Evolutionary conservation across 2,113 vertebrate genomes (phyloP).

Genomic region (Platichthys stellatus): DNA sequence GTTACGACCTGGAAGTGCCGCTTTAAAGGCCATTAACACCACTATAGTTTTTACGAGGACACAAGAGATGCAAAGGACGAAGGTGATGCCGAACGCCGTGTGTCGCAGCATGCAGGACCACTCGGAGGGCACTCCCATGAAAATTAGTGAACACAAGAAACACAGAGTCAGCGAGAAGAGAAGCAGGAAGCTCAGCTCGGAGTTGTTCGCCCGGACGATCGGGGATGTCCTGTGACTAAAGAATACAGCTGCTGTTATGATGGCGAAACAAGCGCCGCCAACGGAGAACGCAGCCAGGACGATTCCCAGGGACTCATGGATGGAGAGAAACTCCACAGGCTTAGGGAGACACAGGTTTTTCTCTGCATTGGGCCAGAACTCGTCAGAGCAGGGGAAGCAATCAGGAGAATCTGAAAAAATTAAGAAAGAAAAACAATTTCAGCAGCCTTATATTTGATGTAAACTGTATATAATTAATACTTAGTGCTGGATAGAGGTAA

Average conservation of each 20-base stretch:
- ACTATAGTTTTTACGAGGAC: conserved; percentile 40
- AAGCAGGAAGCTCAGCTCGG: conserved; percentile 75
- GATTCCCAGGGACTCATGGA: conserved; percentile 67
- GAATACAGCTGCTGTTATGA: conserved; percentile 64
- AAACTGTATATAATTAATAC: too few relatives aligned
- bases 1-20: conserved; percentile 45
- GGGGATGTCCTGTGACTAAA: conserved; percentile 67
- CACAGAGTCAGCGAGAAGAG: conserved; percentile 67
- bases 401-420: conserved; percentile 69
- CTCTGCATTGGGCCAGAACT: conserved; percentile 71
- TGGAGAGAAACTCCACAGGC: conserved; percentile 76
- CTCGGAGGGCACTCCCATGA: conserved; percentile 60
- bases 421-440: neutral
- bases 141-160: conserved; percentile 70
- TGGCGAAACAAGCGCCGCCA: conserved; percentile 62
- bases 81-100: conserved; percentile 40
- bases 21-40: conserved; percentile 38
- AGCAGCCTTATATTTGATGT: neutral
- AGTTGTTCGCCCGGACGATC: conserved; percentile 80
- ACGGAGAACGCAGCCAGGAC: conserved; percentile 68
- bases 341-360: conserved; percentile 69
- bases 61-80: conserved; percentile 42
- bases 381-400: conserved; percentile 65
- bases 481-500: too few relatives aligned
- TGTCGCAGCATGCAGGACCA: conserved; percentile 73